Evolutionary conservation across 2,888 invertebrate genomes (phyloP), one percentile per base, ranked within the genome.

Genomic region (Chydorus sphaericus): DNA sequence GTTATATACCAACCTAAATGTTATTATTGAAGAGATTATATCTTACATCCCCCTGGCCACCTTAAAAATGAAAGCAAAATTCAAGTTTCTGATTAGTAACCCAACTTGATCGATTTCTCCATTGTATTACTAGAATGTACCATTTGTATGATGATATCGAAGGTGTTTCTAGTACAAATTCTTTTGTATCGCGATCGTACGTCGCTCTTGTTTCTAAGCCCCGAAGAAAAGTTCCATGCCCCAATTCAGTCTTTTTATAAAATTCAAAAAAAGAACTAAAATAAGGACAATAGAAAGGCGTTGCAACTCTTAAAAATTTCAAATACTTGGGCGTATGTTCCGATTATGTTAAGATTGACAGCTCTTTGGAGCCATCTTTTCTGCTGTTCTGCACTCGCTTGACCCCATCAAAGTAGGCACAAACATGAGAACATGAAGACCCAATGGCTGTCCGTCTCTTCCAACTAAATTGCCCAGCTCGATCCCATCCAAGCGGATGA

Each of bases 161-260:
- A 0, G 96, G 94, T 55, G 86, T 85, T 66, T 93, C 79, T 26
- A 96, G 69, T 31, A 93, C 73, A 68, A 96, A 96, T 71, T 93
- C 87, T 67, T 89, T 75, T 0, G 82, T 85, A 4, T 68, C 66
- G 1, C 80, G 75, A 69, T 96, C 93, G 67, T 90, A 96, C 0
- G 86, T 90, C 2, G 94, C 89, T 0, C 86, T 89, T 0, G 96
- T 96, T 75, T 96, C 94, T 61, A 96, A 69, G 0, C 90, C 91
- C 62, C 91, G 79, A 58, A 96, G 80, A 68, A 91, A 92, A 0
- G 94, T 94, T 4, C 93, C 94, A 70, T 96, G 94, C 0, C 94
- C 94, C 55, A 96, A 71, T 71, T 96, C 94, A 0, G 94, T 96
- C 82, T n/a, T n/a, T n/a, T n/a, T n/a, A n/a, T 51, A 16, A 39